These are phyloP conservation scores for Exocentrus adspersus DNA, from an alignment of 2,888 invertebrate species.

Conservation along the genomic window DNA sequence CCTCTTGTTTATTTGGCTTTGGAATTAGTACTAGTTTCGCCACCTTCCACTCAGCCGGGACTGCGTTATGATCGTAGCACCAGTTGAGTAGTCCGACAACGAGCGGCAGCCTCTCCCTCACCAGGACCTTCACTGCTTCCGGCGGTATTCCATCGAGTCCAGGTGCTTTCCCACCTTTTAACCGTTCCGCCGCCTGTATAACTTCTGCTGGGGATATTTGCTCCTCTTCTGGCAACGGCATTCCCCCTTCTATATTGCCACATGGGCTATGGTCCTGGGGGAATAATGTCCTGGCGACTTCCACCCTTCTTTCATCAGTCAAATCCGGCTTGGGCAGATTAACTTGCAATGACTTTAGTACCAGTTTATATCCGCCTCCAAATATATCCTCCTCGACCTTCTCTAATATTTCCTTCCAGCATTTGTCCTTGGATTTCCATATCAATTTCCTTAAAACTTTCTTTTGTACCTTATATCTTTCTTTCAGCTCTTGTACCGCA, in stretches of 20 bases:
- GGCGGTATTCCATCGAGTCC: neutral
- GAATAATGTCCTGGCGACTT: neutral
- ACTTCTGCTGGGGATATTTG: neutral
- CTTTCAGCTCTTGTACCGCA: neutral
- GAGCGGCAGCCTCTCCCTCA: neutral
- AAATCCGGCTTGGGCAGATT: neutral
- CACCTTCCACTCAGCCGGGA: conserved; percentile 20
- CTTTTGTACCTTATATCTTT: neutral
- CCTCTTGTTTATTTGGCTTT: conserved; percentile 6
- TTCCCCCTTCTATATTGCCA: neutral
- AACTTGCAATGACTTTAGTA: neutral
- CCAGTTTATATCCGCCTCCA: neutral
- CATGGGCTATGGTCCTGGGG: neutral
- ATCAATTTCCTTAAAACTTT: neutral
- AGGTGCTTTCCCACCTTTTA: neutral
- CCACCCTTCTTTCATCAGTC: neutral
- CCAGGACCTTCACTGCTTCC: neutral
- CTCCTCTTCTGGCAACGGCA: neutral
- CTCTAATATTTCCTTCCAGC: neutral
- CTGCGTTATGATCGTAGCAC: too few species aligned
- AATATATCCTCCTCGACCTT: neutral
- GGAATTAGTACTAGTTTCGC: conserved; percentile 10
- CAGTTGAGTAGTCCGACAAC: neutral
- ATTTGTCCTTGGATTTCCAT: neutral
- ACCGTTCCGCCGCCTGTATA: neutral